Evolutionary conservation across 2,797 vertebrate species (phyloP).

Genomic region (Tarsius wallacei): DNA sequence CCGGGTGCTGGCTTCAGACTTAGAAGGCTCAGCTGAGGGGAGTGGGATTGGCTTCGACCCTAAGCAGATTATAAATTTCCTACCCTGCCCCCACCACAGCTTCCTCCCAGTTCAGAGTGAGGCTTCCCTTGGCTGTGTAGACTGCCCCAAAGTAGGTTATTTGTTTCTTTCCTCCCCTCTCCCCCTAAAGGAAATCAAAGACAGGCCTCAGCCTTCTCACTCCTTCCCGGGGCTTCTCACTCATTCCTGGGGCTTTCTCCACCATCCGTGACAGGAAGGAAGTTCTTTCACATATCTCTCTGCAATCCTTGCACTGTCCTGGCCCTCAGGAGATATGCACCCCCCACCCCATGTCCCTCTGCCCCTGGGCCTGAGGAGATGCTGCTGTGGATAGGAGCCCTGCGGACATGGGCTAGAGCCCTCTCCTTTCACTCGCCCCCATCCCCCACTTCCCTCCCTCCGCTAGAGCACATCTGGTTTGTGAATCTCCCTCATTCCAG

Average conservation of each 20-base stretch:
- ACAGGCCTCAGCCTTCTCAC: conserved; percentile 76
- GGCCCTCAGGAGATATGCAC: neutral
- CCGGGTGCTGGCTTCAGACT: conserved; percentile 29
- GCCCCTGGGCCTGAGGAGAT: neutral
- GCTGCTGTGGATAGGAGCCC: neutral
- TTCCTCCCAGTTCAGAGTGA: conserved; percentile 21
- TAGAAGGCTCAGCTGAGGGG: conserved; percentile 22
- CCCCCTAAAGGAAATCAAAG: conserved; percentile 81
- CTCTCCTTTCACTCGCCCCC: conserved; percentile 61
- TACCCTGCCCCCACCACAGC: neutral
- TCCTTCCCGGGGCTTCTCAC: conserved; percentile 65
- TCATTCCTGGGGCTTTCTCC: conserved; percentile 68
- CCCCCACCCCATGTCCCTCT: neutral
- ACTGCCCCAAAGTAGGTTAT: conserved; percentile 77
- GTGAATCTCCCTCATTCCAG: conserved; percentile 89
- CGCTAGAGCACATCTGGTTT: conserved; percentile 91
- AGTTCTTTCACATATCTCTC: conserved; percentile 52
- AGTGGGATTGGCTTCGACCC: conserved; percentile 22
- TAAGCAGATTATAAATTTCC: conserved; percentile 68
- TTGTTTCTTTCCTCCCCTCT: conserved; percentile 74
- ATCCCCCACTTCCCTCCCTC: conserved; percentile 69
- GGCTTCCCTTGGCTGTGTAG: conserved; percentile 68
- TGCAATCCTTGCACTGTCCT: neutral
- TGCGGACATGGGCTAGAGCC: neutral
- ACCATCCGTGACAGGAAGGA: conserved; percentile 31